Percentiles rank a stretch among this genome's conserved stretches.
phyloP scores from a whole-genome alignment of 2,797 vertebrate genomes.

The Myotis vivesi region DNA sequence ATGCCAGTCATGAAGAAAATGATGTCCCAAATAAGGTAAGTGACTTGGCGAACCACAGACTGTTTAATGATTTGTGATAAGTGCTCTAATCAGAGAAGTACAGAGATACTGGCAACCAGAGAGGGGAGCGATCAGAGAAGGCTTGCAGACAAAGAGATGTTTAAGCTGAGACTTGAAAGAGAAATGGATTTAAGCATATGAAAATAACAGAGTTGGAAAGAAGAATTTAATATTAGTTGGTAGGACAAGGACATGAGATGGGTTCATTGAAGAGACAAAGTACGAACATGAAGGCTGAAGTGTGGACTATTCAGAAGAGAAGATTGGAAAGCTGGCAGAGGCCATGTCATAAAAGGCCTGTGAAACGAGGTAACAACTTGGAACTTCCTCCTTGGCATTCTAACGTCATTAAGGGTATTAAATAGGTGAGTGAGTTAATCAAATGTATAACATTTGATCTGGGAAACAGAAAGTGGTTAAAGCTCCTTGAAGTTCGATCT shows the following conservation, averaged over 20 bases:
- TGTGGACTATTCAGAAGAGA: neutral
- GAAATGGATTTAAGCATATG: slow-evolving; percentile 3
- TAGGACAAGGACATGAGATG: neutral
- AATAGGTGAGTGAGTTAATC: neutral
- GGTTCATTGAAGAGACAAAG: neutral
- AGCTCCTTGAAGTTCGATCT: neutral
- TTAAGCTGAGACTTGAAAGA: neutral
- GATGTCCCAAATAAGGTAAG: neutral
- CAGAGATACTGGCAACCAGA: neutral
- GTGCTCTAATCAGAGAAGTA: neutral
- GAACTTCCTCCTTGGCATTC: neutral
- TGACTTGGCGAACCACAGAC: neutral
- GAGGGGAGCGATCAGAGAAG: neutral
- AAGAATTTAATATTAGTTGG: neutral
- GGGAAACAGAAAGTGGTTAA: neutral
- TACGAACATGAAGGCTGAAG: too few species aligned
- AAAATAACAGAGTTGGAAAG: neutral
- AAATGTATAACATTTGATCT: neutral
- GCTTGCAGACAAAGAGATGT: neutral
- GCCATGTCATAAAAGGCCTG: neutral
- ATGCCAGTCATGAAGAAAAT: slow-evolving; percentile 16
- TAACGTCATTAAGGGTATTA: neutral
- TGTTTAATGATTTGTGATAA: neutral
- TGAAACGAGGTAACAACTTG: neutral
- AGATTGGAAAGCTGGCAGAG: neutral